phyloP scores from a whole-genome alignment of 2,113 vertebrate species.

The Paracanthobrama guichenoti region DNA sequence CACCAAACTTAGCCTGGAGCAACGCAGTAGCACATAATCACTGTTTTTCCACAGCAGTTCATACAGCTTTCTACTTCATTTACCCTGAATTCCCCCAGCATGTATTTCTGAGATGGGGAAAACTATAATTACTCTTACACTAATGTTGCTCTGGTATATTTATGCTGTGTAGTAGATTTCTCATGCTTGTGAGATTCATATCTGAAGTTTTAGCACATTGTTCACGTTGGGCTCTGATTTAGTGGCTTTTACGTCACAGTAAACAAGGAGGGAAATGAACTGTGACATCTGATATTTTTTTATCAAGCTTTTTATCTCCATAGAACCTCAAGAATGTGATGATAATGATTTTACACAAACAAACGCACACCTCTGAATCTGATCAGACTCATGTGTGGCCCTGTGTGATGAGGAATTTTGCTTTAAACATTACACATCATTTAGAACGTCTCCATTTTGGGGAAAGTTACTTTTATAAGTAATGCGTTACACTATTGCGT shows the following conservation, averaged over 20 bases:
- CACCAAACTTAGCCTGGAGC: slow-evolving; percentile 7
- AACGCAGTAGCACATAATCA: slow-evolving; percentile 32
- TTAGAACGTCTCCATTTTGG: not conserved
- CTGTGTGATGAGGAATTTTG: not conserved
- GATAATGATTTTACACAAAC: slow-evolving; percentile 16
- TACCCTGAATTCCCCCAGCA: slow-evolving; percentile 21
- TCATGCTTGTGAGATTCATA: not conserved
- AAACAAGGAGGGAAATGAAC: slow-evolving; percentile 50
- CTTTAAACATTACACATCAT: not conserved
- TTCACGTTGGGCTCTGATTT: not conserved
- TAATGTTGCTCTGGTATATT: slow-evolving; percentile 27
- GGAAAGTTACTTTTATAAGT: no score
- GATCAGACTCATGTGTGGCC: slow-evolving; percentile 19
- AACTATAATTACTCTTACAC: slow-evolving; percentile 9
- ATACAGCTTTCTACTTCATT: slow-evolving; percentile 14
- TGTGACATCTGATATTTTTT: slow-evolving; percentile 12
- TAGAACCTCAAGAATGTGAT: slow-evolving; percentile 6
- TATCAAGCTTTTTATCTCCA: not conserved
- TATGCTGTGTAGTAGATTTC: not conserved
- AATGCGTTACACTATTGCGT: no score
- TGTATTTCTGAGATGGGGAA: slow-evolving; percentile 16
- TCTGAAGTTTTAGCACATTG: slow-evolving; percentile 2
- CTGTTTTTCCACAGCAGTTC: slow-evolving; percentile 41
- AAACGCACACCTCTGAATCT: not conserved
- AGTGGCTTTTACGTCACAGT: not conserved